Base-by-base conservation (phyloP, 2,113 vertebrate genomes). In the Zosterops japonicus region DNA sequence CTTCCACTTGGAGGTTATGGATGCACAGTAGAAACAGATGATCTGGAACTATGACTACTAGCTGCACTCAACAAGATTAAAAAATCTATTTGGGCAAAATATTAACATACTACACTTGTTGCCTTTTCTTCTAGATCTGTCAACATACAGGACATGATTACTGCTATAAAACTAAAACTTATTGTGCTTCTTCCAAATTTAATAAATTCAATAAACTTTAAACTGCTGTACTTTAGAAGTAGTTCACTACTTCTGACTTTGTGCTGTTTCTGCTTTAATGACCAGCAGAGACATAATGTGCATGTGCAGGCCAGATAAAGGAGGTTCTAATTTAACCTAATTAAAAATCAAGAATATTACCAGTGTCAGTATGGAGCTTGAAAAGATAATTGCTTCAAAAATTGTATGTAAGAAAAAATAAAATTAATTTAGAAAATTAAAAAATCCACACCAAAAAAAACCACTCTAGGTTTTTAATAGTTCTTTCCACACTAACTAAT, bases 331-430 rank as follows among this genome's bases (percentile, higher is more conserved):
- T 79, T 91, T 75, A 91, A 79, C 61, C 36, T 91, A 89, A 87
- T 93, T 90, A 94, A 93, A 87, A 95, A 93, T 87, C 71, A 93
- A 71, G 70, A 71, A 36, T 79, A 69, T 64, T 83, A 82, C 41
- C 42, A 76, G 31, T 80, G 79, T 83, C 78, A 85, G 74, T 24
- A 85, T 46, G 49, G 17, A 60, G 41, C 67, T 71, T 88, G 49
- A 85, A 93, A 85, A 82, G 49, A 75, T 91, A 87, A 91, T 76
- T 90, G 74, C 81, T 94, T 78, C 42, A 70, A 93, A 89, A 96
- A 55, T 6, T 55, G 39, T 55, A 29, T 44, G 23, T 63, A 75
- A 75, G 46, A 59, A 92, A 95, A 92, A 89, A 76, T 44, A 83
- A 86, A 92, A 46, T 88, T 21, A 81, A 92, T 86, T 72, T 52